Conservation (phyloP, 1,140 invertebrate species). For the Pseudomyrmex gracilis region DNA sequence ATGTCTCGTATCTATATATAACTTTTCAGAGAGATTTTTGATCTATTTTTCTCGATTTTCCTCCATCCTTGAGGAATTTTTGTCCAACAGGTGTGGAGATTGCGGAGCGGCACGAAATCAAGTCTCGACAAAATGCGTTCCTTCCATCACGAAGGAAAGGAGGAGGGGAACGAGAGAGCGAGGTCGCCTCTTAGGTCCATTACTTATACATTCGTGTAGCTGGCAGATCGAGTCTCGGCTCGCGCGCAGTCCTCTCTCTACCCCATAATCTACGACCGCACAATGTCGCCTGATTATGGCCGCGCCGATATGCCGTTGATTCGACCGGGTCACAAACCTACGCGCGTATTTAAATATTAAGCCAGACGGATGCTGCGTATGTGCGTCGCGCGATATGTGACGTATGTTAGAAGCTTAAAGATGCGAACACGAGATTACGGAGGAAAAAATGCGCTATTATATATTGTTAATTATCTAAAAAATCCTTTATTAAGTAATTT, state of each 20-base stretch:
- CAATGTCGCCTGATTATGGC: conserved; percentile 79
- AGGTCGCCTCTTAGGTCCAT: conserved; percentile 67
- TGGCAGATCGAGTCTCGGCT: conserved; percentile 48
- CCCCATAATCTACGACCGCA: conserved; percentile 74
- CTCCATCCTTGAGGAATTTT: conserved; percentile 25
- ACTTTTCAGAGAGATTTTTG: neutral
- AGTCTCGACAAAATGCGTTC: conserved; percentile 36
- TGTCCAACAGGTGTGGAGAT: conserved; percentile 60
- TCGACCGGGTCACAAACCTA: conserved; percentile 72
- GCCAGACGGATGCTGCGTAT: conserved; percentile 40
- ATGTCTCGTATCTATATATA: conserved; percentile 20
- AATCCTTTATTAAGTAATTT: too few relatives aligned
- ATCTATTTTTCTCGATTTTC: neutral
- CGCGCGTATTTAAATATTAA: conserved; percentile 80
- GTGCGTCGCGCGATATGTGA: conserved; percentile 23
- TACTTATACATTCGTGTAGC: conserved; percentile 78
- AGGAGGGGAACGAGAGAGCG: conserved; percentile 24
- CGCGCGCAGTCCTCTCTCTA: conserved; percentile 58
- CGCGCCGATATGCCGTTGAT: conserved; percentile 70
- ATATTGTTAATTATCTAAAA: too few relatives aligned
- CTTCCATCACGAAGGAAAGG: neutral
- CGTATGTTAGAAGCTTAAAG: conserved; percentile 31
- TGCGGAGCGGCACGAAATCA: conserved; percentile 10
- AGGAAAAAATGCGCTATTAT: neutral
- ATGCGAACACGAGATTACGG: conserved; percentile 22